phyloP scores from a whole-genome alignment of 1,140 invertebrate genomes.

The Eueides isabella region DNA sequence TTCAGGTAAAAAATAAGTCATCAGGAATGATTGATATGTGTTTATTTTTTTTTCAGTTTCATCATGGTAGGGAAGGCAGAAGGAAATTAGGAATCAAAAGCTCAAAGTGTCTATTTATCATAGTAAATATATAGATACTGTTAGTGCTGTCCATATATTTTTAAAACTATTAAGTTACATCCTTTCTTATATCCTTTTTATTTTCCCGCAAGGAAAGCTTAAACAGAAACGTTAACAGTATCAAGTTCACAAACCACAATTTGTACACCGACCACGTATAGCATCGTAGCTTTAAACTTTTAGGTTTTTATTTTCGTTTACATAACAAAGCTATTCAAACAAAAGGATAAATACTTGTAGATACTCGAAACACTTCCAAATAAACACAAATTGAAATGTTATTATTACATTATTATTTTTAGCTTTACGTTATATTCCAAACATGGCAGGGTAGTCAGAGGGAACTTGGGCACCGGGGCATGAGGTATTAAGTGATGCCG shows the following conservation, averaged over 20 bases:
- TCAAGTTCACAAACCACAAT: conserved; percentile 8
- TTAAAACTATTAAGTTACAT: not conserved
- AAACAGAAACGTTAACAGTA: conserved; percentile 10
- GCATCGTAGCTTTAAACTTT: not conserved
- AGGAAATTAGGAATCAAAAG: too few species aligned
- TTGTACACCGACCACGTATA: conserved; percentile 2
- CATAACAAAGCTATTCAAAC: not conserved
- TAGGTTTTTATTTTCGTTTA: not conserved
- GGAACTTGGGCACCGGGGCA: too few species aligned
- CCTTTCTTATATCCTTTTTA: not conserved
- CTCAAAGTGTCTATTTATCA: not conserved
- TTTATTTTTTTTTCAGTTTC: too few species aligned
- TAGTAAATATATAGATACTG: not conserved
- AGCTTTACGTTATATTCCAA: too few species aligned
- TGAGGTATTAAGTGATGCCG: too few species aligned
- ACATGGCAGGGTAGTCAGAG: too few species aligned
- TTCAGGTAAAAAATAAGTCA: too few species aligned
- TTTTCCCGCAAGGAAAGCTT: not conserved
- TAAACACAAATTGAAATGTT: not conserved
- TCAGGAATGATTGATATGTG: too few species aligned
- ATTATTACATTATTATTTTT: not conserved
- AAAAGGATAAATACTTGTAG: not conserved
- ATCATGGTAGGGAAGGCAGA: too few species aligned
- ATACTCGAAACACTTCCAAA: not conserved
- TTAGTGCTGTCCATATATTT: not conserved